phyloP scores from a whole-genome alignment of 2,888 invertebrate genomes.

The Pseudoips prasinana region DNA sequence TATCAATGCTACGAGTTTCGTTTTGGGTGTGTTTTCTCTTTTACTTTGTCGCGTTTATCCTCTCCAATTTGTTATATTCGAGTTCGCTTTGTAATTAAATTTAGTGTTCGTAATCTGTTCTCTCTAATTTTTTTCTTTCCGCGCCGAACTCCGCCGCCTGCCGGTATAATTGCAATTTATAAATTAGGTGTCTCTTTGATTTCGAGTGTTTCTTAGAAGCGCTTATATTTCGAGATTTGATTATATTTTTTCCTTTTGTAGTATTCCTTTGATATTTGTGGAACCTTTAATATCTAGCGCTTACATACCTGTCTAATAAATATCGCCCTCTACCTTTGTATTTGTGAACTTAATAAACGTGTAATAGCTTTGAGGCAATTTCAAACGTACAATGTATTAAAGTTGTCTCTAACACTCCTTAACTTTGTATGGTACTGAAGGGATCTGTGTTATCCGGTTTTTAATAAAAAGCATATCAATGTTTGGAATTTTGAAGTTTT shows the following conservation, averaged over 20 bases:
- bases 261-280: slow-evolving; percentile 47
- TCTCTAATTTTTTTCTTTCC: slow-evolving; percentile 60
- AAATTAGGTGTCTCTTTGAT: slow-evolving; percentile 74
- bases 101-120: slow-evolving; percentile 79
- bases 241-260: slow-evolving; percentile 55
- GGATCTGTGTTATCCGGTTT: no score
- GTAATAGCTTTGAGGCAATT: slow-evolving; percentile 22
- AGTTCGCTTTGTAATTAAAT: slow-evolving; percentile 80
- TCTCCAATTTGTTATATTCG: slow-evolving; percentile 80
- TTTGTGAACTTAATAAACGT: slow-evolving; percentile 24
- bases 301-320: slow-evolving; percentile 28
- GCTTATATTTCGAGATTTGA: slow-evolving; percentile 57
- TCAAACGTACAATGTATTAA: slow-evolving; percentile 28
- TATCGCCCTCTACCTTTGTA: slow-evolving; percentile 20
- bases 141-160: slow-evolving; percentile 50
- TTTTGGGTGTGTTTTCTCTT: slow-evolving; percentile 80
- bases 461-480: no score
- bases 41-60: slow-evolving; percentile 82
- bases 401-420: slow-evolving; percentile 21
- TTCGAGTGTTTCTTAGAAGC: slow-evolving; percentile 57
- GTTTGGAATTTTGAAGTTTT: no score
- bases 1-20: slow-evolving; percentile 81
- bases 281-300: slow-evolving; percentile 32
- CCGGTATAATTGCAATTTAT: slow-evolving; percentile 77
- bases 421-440: no score